A percentile compares a stretch with the other conserved stretches of the same genome.
Conservation (phyloP, 2,113 vertebrate species). For the Melierax canorus region DNA sequence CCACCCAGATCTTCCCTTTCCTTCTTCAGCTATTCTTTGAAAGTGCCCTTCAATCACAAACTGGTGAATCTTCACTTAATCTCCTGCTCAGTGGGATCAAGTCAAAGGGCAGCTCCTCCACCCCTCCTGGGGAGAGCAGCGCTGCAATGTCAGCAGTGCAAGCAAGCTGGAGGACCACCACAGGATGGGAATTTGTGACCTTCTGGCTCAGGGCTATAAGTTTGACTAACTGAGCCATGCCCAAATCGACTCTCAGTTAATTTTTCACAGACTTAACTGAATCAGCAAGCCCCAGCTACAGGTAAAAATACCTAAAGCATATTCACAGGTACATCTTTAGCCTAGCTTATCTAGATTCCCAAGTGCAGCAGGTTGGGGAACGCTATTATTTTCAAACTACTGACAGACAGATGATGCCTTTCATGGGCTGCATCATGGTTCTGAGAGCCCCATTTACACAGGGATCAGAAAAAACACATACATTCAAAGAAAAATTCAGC, state of each 20-base stretch:
- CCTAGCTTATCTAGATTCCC: neutral
- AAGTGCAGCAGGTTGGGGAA: neutral
- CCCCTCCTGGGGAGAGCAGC: neutral
- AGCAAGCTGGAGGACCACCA: neutral
- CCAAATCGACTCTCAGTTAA: neutral
- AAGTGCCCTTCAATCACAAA: neutral
- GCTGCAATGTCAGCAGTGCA: neutral
- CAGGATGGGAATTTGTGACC: neutral
- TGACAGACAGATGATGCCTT: neutral
- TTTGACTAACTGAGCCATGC: neutral
- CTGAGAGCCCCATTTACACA: neutral
- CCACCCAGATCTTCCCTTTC: neutral
- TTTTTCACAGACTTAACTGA: slow-evolving; percentile 4
- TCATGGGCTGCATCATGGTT: neutral
- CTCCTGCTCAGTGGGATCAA: neutral
- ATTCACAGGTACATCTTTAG: neutral
- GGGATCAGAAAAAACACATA: neutral
- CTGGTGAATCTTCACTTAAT: neutral
- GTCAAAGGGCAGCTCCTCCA: neutral
- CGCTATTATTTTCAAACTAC: neutral
- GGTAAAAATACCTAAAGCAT: neutral
- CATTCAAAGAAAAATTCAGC: neutral
- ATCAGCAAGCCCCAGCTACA: neutral
- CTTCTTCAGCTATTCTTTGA: neutral
- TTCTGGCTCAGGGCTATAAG: neutral